Percentiles rank a stretch among this genome's conserved stretches.
Evolutionary conservation across 1,140 invertebrate species (phyloP).

Genomic region (Euglossa dilemma): DNA sequence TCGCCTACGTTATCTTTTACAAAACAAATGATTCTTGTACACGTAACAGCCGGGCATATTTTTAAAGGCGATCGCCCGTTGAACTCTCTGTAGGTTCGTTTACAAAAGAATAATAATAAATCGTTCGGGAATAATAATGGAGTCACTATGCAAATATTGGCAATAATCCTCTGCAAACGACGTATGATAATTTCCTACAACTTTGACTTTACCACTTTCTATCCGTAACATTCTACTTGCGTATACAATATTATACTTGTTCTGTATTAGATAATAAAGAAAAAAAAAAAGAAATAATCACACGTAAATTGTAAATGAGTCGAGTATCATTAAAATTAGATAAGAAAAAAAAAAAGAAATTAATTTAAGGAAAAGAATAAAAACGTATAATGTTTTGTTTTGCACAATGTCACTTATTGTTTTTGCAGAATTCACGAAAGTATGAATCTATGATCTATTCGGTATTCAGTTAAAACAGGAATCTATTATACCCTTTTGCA

Average conservation of each 20-base stretch:
- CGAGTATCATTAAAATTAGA: too few relatives aligned
- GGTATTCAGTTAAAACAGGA: not conserved
- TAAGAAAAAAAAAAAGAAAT: too few relatives aligned
- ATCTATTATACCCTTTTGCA: not conserved
- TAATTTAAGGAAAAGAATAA: not conserved
- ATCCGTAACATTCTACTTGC: not conserved
- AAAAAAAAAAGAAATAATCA: too few relatives aligned
- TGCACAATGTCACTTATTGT: not conserved
- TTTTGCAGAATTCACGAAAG: not conserved
- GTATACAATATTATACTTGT: too few relatives aligned
- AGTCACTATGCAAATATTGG: not conserved
- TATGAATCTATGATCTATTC: too few relatives aligned
- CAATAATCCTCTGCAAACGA: not conserved
- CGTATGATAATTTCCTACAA: not conserved
- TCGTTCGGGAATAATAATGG: not conserved
- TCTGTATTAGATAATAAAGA: too few relatives aligned
- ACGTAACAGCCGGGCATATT: not conserved
- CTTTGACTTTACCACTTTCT: not conserved
- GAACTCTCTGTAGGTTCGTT: not conserved
- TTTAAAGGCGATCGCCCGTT: not conserved
- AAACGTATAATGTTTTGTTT: too few relatives aligned
- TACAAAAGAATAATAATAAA: conserved; percentile 5
- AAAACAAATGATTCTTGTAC: not conserved
- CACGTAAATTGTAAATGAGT: too few relatives aligned
- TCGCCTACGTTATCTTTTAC: conserved; percentile 9